These are phyloP conservation scores for Adelosebastes latens DNA, from an alignment of 2,797 vertebrate species.

Conservation along the genomic window DNA sequence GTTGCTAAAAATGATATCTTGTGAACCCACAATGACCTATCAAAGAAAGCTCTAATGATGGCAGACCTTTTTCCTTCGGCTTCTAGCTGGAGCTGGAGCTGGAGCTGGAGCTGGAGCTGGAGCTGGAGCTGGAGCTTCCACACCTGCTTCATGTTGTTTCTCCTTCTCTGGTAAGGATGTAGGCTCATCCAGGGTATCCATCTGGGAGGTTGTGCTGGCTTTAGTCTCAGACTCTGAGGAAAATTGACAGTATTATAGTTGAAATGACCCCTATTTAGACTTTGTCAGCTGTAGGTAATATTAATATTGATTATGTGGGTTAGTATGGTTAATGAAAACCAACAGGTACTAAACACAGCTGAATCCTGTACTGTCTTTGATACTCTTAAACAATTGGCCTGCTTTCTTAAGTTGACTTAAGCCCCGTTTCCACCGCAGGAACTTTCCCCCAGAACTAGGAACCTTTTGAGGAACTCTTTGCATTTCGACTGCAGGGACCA, in stretches of 20 bases:
- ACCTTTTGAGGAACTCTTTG: too few relatives aligned
- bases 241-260: background rate
- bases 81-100: background rate
- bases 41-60: background rate
- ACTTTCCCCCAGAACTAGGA: too few relatives aligned
- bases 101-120: too few relatives aligned
- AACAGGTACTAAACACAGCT: background rate
- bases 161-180: constrained; percentile 24
- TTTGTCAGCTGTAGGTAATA: background rate
- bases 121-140: background rate
- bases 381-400: background rate
- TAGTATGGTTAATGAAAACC: background rate
- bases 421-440: too few relatives aligned
- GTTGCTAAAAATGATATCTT: background rate
- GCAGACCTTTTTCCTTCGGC: constrained; percentile 73
- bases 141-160: background rate
- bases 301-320: background rate
- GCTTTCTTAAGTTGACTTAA: background rate
- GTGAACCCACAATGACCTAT: background rate
- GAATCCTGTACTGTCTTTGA: background rate
- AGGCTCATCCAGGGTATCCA: constrained; percentile 2
- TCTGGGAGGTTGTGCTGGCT: background rate
- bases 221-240: constrained; percentile 39
- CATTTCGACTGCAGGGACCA: too few relatives aligned
- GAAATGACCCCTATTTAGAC: background rate